These are phyloP conservation scores for Bilobella aurantiaca DNA, from an alignment of 1,140 invertebrate species.

Conservation along the genomic window DNA sequence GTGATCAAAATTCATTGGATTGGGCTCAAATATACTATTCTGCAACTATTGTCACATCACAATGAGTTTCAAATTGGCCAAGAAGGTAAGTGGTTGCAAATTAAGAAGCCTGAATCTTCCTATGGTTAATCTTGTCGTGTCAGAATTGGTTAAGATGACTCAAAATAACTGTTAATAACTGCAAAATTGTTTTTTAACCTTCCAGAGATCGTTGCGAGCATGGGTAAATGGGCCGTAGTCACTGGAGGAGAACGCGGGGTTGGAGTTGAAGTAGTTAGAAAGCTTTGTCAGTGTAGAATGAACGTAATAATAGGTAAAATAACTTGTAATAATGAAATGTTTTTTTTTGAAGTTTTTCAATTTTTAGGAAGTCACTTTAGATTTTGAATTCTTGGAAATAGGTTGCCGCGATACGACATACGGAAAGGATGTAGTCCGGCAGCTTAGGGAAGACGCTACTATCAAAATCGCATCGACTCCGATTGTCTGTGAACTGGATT, in stretches of 20 bases:
- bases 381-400: no score
- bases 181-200: neutral
- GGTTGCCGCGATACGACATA: no score
- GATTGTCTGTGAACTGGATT: neutral
- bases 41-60: neutral
- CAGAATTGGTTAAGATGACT: no score
- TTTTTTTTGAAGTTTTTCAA: neutral
- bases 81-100: neutral
- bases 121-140: no score
- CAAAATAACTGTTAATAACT: neutral
- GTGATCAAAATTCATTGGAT: neutral
- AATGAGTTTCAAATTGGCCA: neutral
- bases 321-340: no score
- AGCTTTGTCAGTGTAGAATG: constrained; percentile 66
- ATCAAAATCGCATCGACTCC: no score
- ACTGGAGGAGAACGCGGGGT: constrained; percentile 81
- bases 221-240: constrained; percentile 52
- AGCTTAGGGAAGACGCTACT: no score
- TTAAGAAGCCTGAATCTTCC: no score
- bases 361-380: neutral
- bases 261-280: constrained; percentile 65
- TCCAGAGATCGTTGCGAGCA: neutral
- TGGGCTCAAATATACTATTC: neutral
- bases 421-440: no score
- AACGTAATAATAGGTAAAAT: constrained; percentile 72